phyloP scores from a whole-genome alignment of 2,888 invertebrate species.

The Selenia dentaria region DNA sequence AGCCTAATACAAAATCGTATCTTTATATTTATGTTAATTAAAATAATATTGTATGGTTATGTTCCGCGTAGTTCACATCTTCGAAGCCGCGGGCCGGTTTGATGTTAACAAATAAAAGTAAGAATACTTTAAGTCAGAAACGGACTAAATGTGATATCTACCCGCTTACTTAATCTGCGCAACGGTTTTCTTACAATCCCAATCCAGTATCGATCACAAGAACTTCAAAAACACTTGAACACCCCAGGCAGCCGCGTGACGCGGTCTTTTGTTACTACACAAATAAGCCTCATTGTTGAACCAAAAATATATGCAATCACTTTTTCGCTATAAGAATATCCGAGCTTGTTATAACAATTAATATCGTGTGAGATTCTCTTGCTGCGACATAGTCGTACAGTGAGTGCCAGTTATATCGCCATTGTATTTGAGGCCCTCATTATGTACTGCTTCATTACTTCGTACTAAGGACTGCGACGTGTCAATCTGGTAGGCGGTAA shows the following conservation, averaged over 20 bases:
- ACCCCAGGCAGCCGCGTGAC: conserved; percentile 33
- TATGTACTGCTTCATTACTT: conserved; percentile 50
- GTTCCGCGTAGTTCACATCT: no score
- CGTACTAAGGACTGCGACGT: conserved; percentile 46
- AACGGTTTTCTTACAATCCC: no score
- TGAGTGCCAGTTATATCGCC: conserved; percentile 38
- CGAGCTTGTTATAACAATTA: neutral
- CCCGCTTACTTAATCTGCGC: no score
- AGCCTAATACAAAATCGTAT: no score
- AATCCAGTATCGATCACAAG: conserved; percentile 8
- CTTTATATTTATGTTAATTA: no score
- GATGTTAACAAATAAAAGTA: no score
- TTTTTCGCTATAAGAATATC: conserved; percentile 1
- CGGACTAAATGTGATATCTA: no score
- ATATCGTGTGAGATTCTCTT: neutral
- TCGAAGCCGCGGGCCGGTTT: no score
- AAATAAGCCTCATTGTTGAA: conserved; percentile 56
- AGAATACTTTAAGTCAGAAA: no score
- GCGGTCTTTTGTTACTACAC: conserved; percentile 35
- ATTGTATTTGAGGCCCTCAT: conserved; percentile 54
- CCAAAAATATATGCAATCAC: conserved; percentile 4
- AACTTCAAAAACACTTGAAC: conserved; percentile 22
- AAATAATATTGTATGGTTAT: no score
- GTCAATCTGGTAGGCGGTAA: conserved; percentile 46
- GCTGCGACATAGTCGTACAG: conserved; percentile 49